Conservation (phyloP, 2,888 invertebrate species). For the Omphaloscelis lunosa region DNA sequence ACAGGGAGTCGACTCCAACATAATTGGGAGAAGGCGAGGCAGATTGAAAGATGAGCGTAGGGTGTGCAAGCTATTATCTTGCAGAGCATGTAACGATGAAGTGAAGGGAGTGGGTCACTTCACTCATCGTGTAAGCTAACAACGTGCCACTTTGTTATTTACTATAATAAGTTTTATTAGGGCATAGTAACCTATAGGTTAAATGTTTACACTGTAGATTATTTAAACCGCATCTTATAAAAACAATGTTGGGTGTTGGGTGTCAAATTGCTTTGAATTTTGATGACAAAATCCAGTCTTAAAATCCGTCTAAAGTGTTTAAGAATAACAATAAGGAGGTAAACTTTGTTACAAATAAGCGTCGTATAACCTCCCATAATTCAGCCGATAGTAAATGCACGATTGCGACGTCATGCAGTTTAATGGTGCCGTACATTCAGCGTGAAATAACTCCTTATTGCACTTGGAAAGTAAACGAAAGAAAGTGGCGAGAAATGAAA, state of each 20-base stretch:
- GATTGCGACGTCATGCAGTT: too few relatives aligned
- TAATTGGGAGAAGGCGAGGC: too few relatives aligned
- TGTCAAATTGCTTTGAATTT: neutral
- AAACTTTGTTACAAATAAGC: neutral
- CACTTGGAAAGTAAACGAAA: slow-evolving; percentile 60
- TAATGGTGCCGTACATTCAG: slow-evolving; percentile 23
- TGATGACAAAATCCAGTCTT: neutral
- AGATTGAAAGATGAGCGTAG: slow-evolving; percentile 5
- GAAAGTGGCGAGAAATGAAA: slow-evolving; percentile 74
- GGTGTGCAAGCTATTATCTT: slow-evolving; percentile 22
- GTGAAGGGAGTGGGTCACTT: slow-evolving; percentile 29
- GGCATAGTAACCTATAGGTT: neutral
- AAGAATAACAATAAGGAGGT: neutral
- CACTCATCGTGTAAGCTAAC: slow-evolving; percentile 20
- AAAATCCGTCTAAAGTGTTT: neutral
- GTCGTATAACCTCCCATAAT: neutral
- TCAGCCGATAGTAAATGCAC: neutral
- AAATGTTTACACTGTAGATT: neutral
- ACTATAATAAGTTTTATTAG: neutral
- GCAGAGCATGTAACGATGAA: slow-evolving; percentile 1
- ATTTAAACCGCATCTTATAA: neutral
- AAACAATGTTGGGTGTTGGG: neutral
- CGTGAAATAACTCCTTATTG: slow-evolving; percentile 49
- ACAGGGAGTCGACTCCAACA: too few relatives aligned
- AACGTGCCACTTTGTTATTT: slow-evolving; percentile 26